phyloP scores from a whole-genome alignment of 2,797 vertebrate genomes.

The Eulemur albifrons region DNA sequence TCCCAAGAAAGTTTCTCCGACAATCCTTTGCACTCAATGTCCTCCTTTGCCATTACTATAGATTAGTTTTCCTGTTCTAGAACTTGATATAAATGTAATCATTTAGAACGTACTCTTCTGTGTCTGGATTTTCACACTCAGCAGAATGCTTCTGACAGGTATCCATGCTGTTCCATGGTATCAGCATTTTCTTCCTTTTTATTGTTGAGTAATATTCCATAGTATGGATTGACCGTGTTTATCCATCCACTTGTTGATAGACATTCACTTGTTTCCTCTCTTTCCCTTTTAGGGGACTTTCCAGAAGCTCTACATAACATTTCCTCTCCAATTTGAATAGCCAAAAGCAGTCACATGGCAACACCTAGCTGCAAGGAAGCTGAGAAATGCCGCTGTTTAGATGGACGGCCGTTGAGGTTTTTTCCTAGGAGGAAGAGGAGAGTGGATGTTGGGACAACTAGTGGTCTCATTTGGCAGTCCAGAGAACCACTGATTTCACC shows the following conservation, averaged over 20 bases:
- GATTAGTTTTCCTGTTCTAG: not conserved
- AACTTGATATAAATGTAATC: not conserved
- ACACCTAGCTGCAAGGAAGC: not conserved
- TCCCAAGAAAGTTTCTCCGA: not conserved
- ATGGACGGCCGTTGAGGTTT: not conserved
- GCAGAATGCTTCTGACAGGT: not conserved
- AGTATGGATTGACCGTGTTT: not conserved
- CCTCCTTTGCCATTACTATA: not conserved
- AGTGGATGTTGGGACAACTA: not conserved
- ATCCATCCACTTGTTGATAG: not conserved
- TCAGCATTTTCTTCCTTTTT: not conserved
- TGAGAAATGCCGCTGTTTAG: not conserved
- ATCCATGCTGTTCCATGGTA: not conserved
- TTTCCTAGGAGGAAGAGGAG: not conserved
- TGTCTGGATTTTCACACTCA: not conserved
- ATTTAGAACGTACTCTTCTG: not conserved
- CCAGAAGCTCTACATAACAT: not conserved
- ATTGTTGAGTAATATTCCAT: not conserved
- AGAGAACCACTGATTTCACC: not conserved
- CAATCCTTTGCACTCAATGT: not conserved
- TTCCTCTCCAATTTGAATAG: not conserved
- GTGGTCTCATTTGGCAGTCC: not conserved
- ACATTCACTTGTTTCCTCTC: not conserved
- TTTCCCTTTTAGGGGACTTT: not conserved
- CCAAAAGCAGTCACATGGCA: not conserved